Base-by-base conservation (phyloP, 1,140 invertebrate species). In the Mya arenaria region DNA sequence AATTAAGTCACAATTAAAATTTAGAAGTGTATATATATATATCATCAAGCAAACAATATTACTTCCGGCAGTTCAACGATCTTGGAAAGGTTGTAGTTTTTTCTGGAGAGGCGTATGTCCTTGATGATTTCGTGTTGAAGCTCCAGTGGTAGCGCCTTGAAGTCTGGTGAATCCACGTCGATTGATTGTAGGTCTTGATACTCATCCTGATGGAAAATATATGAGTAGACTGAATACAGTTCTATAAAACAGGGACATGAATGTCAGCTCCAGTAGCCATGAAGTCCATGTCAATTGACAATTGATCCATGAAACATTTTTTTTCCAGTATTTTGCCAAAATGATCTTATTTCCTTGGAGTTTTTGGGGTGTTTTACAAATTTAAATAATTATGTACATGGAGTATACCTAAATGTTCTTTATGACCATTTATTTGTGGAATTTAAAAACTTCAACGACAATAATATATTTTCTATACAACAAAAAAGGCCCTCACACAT, bases 81-180 rank as follows among this genome's bases (percentile, higher is more conserved):
- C 8, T 48, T 77, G 28, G 83, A 69, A 60, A 73, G 32, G 58
- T 82, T 83, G 95, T 97, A 92, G 96, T 96, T 83, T 92, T 98
- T 98, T 83, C 96, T 95, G 6, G 96, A 97, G 92, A 98, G 97
- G 92, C 97, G 97, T 60, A 99, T 94, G 89, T 99, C 97, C 56
- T 95, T 95, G 0, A 99, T 93, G 86, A 99, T 96, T 92, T 99
- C 98, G 93, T 98, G 97, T 83, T 97, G 95, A 13, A 98, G 95
- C 92, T 98, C 97, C 0, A 96, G 93, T 19, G 97, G 97, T 77
- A 99, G 92, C 39, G 94, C 94, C 90, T 95, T 95, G 90, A 99
- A 99, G 82, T 97, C 95, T 17, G 94, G 92, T 77, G 95, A 96
- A 34, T 95, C 95, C 15, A 97, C 94, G 93, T 98, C 96, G 37